Percentiles rank a stretch among this genome's conserved stretches.
Evolutionary conservation across 2,888 invertebrate genomes (phyloP).

Genomic region (Adela reaumurella): DNA sequence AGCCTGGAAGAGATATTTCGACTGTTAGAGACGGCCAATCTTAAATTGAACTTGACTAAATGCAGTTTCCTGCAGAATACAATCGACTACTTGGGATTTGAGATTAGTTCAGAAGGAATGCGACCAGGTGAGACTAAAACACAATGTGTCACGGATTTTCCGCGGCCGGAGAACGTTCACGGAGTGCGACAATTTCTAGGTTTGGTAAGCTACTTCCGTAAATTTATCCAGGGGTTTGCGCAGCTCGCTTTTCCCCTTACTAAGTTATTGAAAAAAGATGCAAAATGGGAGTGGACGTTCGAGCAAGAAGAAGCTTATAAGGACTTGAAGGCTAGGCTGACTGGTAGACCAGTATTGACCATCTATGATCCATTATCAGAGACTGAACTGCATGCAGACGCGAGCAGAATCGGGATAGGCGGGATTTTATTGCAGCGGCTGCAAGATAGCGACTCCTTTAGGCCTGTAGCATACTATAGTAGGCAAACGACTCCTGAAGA

Average conservation of each 20-base stretch:
- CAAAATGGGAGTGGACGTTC: constrained; percentile 10
- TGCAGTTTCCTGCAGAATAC: no score
- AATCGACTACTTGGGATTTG: no score
- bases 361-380: constrained; percentile 9
- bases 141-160: no score
- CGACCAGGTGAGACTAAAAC: no score
- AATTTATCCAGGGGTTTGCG: constrained; percentile 14
- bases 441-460: background rate
- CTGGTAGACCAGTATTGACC: constrained; percentile 11
- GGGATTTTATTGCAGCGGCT: constrained; percentile 11
- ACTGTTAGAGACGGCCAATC: no score
- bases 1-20: no score
- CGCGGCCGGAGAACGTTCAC: no score
- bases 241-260: constrained; percentile 12
- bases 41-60: no score
- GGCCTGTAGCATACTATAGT: constrained; percentile 12
- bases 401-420: constrained; percentile 10
- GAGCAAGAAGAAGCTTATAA: constrained; percentile 7
- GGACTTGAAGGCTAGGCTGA: constrained; percentile 9
- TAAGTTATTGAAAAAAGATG: constrained; percentile 7
- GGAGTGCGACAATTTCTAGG: no score
- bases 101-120: no score
- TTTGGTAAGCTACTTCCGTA: no score
- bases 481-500: constrained; percentile 13
- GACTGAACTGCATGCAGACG: constrained; percentile 13